phyloP scores from a whole-genome alignment of 30 jellyfish, hydroid and myxozoan genomes.

The Chrysaora quinquecirrha region DNA sequence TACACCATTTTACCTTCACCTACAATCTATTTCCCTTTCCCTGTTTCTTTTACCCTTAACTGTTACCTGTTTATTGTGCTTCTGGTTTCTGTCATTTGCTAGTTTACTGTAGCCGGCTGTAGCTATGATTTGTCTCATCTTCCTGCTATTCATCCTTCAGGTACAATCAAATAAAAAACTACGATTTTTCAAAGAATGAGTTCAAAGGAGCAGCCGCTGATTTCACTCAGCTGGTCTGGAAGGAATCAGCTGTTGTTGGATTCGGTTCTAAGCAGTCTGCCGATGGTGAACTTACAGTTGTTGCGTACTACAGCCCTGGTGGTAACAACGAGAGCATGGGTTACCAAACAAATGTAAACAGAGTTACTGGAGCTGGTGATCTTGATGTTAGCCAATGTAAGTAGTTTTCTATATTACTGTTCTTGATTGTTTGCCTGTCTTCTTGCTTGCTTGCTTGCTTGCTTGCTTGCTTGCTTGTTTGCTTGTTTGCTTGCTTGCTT shows the following conservation, averaged over 20 bases:
- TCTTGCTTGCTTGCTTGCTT: too few species aligned
- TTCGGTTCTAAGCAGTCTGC: constrained; percentile 84
- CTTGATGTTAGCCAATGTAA: constrained; percentile 64
- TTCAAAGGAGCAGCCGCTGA: constrained; percentile 97
- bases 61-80: too few species aligned
- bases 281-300: constrained; percentile 78
- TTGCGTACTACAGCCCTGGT: constrained; percentile 90
- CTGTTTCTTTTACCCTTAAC: too few species aligned
- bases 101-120: too few species aligned
- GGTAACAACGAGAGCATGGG: constrained; percentile 94
- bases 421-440: too few species aligned
- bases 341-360: constrained; percentile 83
- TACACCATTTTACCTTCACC: too few species aligned
- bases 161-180: constrained; percentile 95
- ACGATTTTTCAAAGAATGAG: constrained; percentile 87
- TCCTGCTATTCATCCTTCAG: too few species aligned
- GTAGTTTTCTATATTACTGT: background rate
- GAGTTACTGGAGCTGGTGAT: constrained; percentile 99
- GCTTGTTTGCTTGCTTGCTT: too few species aligned
- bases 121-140: too few species aligned
- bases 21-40: too few species aligned
- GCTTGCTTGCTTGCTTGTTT: too few species aligned
- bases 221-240: constrained; percentile 97
- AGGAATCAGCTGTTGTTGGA: constrained; percentile 92
- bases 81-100: too few species aligned